Conservation (phyloP, 2,113 vertebrate species). For the Sula dactylatra region DNA sequence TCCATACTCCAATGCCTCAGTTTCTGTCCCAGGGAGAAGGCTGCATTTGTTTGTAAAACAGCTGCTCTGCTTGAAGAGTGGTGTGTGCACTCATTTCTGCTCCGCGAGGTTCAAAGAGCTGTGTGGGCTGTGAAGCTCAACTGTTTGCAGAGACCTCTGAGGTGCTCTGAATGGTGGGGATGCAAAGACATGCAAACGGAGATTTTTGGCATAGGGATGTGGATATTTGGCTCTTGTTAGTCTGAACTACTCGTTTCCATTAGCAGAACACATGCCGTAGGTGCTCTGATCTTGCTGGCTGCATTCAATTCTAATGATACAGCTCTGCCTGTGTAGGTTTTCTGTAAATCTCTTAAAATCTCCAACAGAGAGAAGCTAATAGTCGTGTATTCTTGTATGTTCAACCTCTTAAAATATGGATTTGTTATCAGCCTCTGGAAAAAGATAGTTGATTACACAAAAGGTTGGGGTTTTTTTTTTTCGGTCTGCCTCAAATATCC, state of each 20-base stretch:
- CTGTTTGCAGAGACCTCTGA: not conserved
- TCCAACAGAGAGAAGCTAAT: not conserved
- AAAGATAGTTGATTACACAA: slow-evolving; percentile 1
- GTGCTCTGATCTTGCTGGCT: not conserved
- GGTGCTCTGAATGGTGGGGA: not conserved
- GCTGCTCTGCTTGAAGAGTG: not conserved
- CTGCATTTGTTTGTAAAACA: not conserved
- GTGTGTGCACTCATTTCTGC: not conserved
- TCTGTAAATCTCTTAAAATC: slow-evolving; percentile 7
- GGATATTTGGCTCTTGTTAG: not conserved
- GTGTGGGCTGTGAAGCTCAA: not conserved
- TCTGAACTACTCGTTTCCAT: not conserved
- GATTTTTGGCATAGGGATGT: not conserved
- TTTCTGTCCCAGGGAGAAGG: not conserved
- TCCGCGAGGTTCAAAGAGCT: too few relatives aligned
- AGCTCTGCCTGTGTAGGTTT: not conserved
- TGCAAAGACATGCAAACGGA: not conserved
- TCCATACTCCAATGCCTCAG: not conserved
- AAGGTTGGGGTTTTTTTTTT: not conserved
- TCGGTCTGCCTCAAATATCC: not conserved
- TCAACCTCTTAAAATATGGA: slow-evolving; percentile 33
- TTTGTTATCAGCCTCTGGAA: slow-evolving; percentile 25
- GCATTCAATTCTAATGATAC: not conserved
- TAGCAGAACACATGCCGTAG: not conserved
- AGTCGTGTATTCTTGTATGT: not conserved